These are phyloP conservation scores for Melieria omissa DNA, from an alignment of 2,888 invertebrate genomes.

Conservation along the genomic window DNA sequence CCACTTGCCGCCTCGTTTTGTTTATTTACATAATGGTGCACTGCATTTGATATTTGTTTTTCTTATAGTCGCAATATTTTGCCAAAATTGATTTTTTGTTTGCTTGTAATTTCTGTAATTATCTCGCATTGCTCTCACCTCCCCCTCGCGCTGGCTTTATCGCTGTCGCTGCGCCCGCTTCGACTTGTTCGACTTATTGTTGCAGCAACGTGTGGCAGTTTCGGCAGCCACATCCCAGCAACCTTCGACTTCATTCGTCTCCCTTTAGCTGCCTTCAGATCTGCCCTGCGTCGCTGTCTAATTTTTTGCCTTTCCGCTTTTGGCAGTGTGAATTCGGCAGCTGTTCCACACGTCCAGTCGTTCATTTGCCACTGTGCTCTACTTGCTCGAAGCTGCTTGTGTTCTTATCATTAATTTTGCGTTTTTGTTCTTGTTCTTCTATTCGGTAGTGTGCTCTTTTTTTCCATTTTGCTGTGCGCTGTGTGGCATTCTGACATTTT, in stretches of 20 bases:
- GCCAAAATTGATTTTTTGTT: conserved; percentile 39
- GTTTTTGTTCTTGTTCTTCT: conserved; percentile 22
- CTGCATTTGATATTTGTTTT: conserved; percentile 21
- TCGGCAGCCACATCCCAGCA: not conserved
- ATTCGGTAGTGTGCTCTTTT: conserved; percentile 1
- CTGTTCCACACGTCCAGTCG: conserved; percentile 16
- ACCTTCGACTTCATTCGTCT: not conserved
- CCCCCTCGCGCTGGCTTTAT: not conserved
- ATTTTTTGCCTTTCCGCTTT: not conserved
- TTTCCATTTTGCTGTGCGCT: conserved; percentile 27
- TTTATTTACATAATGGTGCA: too few species aligned
- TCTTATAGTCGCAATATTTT: conserved; percentile 32
- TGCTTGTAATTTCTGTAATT: conserved; percentile 37
- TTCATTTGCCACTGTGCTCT: not conserved
- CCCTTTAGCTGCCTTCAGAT: not conserved
- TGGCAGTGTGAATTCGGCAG: conserved; percentile 19
- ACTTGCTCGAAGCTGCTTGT: not conserved
- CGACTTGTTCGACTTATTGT: not conserved
- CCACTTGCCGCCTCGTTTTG: too few species aligned
- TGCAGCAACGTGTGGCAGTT: not conserved
- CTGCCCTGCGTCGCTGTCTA: not conserved
- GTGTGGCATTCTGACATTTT: conserved; percentile 60
- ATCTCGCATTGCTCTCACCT: conserved; percentile 6
- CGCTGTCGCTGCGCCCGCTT: not conserved
- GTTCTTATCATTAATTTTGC: conserved; percentile 39